A percentile compares a stretch with the other conserved stretches of the same genome.
Conservation (phyloP, 2,888 invertebrate species). For the Drosophila silvestris region DNA sequence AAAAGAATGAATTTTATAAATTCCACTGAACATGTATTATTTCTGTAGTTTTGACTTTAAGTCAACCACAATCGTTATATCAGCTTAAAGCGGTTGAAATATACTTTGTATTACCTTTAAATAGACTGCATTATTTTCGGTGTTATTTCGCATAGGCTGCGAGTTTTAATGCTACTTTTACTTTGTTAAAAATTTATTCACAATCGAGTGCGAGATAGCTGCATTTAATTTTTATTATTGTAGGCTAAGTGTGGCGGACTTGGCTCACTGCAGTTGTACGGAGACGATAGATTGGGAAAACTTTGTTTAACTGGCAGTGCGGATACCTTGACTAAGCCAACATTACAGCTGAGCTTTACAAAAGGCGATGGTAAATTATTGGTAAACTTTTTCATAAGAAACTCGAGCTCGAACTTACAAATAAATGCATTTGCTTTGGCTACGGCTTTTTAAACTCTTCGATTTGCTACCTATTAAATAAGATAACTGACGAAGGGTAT, state of each 20-base stretch:
- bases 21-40: not conserved
- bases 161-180: not conserved
- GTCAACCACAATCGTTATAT: not conserved
- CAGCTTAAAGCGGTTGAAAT: not conserved
- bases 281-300: not conserved
- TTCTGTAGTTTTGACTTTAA: not conserved
- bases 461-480: not conserved
- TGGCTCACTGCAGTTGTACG: conserved; percentile 18
- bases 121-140: not conserved
- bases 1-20: not conserved
- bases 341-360: not conserved
- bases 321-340: not conserved
- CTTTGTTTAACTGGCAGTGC: not conserved
- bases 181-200: not conserved
- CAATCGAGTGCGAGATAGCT: no score
- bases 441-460: not conserved
- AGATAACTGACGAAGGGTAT: not conserved
- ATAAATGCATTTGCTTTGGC: conserved; percentile 2
- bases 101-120: not conserved
- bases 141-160: not conserved
- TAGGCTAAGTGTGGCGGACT: conserved; percentile 20
- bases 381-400: not conserved
- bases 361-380: not conserved
- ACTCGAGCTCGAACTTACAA: not conserved
- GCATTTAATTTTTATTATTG: not conserved